Conservation (phyloP, 2,113 vertebrate genomes). For the Anolis carolinensis region DNA sequence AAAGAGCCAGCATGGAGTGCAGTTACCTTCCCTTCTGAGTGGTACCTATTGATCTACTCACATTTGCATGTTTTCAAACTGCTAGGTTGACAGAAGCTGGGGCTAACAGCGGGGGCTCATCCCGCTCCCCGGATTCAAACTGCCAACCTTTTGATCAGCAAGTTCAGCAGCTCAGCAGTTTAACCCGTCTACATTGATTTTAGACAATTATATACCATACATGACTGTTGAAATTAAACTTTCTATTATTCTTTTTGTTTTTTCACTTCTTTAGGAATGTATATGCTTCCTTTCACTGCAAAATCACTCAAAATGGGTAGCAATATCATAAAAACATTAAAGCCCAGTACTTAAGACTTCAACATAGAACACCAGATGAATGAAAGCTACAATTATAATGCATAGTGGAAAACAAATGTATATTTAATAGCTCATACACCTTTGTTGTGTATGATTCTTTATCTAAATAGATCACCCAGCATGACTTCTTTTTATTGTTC, state of each 20-base stretch:
- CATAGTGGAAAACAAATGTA: background rate
- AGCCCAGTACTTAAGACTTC: background rate
- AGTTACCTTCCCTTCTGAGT: too few relatives aligned
- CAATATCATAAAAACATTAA: background rate
- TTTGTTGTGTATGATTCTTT: background rate
- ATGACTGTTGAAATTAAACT: background rate
- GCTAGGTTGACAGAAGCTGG: too few relatives aligned
- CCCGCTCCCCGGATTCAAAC: too few relatives aligned
- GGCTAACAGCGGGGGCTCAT: too few relatives aligned
- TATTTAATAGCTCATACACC: background rate
- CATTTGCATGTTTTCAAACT: too few relatives aligned
- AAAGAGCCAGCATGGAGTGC: too few relatives aligned
- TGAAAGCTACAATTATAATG: background rate
- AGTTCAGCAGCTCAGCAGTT: too few relatives aligned
- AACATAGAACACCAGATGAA: background rate
- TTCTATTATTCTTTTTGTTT: slow-evolving; percentile 12
- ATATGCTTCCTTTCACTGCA: background rate
- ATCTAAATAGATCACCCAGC: background rate
- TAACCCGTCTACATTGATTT: background rate
- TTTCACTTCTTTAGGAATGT: background rate
- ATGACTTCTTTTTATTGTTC: background rate
- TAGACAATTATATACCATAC: slow-evolving; percentile 36
- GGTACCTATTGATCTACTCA: too few relatives aligned
- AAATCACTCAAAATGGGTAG: background rate
- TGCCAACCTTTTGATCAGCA: too few relatives aligned